Evolutionary conservation across 2,888 invertebrate genomes (phyloP), one percentile per base, ranked within the genome.

Genomic region (Melanchra persicariae): DNA sequence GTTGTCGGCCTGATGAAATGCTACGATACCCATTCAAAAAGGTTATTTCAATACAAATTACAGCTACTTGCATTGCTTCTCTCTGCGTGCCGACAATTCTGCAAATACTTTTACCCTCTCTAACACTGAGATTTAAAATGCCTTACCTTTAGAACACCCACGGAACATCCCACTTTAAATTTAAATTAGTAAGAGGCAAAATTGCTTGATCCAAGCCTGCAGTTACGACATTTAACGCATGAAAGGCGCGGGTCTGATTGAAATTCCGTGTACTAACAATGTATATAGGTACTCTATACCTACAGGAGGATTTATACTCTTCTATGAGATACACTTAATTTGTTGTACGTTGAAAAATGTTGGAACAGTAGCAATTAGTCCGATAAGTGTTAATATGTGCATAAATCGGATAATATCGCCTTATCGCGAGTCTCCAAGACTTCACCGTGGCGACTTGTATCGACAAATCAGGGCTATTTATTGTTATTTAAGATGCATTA

Each of bases 31-130:
- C 94, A 93, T 93, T 93, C 95, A 92, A 90, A 91, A 93, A 92
- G 92, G 93, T 93, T 95, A 95, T 95, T 96, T 93, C 94, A 93
- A 95, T 95, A 95, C 95, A 95, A 95, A 95, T 95, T 95, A 94
- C 94, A 91, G 94, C 93, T 93, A 94, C 95, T 95, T 93, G 93
- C 94, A 88, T 92, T 92, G 93, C 91, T 91, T 88, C 93, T 90
- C 93, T 88, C 90, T 90, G 93, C 93, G 88, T 92, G 93, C 95
- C 95, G 94, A 92, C 93, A 93, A 95, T 96, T 94, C 95, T 94
- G 94, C 94, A 93, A 93, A 96, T 96, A 93, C 91, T 95, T 95
- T 92, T 91, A 93, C 91, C 89, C 88, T 91, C 91, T 91, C 93
- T 92, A 93, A 91, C 87, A 89, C 89, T 83, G 75, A 64, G 72